Evolutionary conservation across 2,797 vertebrate genomes (phyloP).

Genomic region (Dicrostonyx torquatus): DNA sequence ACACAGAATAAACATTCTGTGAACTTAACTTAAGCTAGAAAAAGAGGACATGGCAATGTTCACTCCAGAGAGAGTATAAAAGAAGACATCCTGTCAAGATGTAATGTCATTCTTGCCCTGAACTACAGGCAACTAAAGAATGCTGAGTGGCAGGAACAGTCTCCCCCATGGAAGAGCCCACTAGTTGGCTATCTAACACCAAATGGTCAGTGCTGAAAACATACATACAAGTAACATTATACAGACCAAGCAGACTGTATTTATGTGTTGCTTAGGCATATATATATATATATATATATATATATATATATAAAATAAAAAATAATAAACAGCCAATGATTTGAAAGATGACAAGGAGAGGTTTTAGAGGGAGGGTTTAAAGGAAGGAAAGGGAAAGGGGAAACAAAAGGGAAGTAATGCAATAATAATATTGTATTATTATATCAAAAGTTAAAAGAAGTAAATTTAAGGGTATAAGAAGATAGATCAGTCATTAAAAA

Average conservation of each 20-base stretch:
- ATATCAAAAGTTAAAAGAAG: neutral
- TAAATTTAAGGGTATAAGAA: neutral
- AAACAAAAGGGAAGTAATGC: too few species aligned
- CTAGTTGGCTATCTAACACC: neutral
- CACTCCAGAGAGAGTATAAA: neutral
- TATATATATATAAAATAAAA: too few species aligned
- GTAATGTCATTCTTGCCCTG: neutral
- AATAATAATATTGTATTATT: neutral
- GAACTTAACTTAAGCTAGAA: neutral
- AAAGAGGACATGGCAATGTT: neutral
- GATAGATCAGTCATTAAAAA: neutral
- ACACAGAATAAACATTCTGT: neutral
- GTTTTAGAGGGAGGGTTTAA: fast-evolving
- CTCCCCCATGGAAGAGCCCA: neutral
- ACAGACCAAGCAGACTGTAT: too few species aligned
- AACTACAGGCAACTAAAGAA: neutral
- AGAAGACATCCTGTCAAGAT: neutral
- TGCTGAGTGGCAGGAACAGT: neutral
- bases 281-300: neutral
- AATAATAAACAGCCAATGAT: neutral
- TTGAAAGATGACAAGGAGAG: neutral
- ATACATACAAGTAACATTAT: neutral
- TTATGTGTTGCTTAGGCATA: neutral
- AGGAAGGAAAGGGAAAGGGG: neutral
- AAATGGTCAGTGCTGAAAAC: neutral